Evolutionary conservation across 2,888 invertebrate species (phyloP), one percentile per base, ranked within the genome.

Genomic region (Stratiomys singularior): DNA sequence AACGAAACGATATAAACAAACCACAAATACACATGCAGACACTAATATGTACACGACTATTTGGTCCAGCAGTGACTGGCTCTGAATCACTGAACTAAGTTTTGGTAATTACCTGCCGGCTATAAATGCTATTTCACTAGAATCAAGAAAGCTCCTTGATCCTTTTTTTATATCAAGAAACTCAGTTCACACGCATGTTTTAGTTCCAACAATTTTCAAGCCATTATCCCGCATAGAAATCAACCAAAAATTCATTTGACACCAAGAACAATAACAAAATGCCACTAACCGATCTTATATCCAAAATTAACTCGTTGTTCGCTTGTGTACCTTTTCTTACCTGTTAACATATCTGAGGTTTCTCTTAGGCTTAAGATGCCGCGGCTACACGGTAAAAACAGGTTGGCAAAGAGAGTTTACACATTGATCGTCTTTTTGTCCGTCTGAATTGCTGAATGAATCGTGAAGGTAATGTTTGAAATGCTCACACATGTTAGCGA

Each of bases 1-100:
- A 28, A 76, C 76, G 78, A 79, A 77, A 79, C 76, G 69, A 78
- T 78, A 78, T 79, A 79, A 79, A 79, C 79, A 79, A 79, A 78
- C 72, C 79, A 79, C 79, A n/a, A 79, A 71, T 30, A 78, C 79
- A 78, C 37, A 25, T 30, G 18, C 27, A 67, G 7, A 15, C 52
- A 63, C 28, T 4, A 9, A 63, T 27, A 28, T 63, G 44, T 30
- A 66, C 18, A 13, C 18, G 66, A 18, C 21, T 25, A 66, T 28
- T 37, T 47, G 69, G 69, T 69, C 69, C 47, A 47, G 69, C 44
- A 15, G 18, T 30, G 37, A 9, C 37, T 9, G 37, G 9, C 9
- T 37, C 37, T 37, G n/a, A n/a, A n/a, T n/a, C n/a, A n/a, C n/a
- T n/a, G n/a, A n/a, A n/a, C n/a, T n/a, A n/a, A n/a, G n/a, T n/a